These are phyloP conservation scores for Cyanoramphus novaezelandiae DNA, from an alignment of 2,113 vertebrate species.

Conservation along the genomic window DNA sequence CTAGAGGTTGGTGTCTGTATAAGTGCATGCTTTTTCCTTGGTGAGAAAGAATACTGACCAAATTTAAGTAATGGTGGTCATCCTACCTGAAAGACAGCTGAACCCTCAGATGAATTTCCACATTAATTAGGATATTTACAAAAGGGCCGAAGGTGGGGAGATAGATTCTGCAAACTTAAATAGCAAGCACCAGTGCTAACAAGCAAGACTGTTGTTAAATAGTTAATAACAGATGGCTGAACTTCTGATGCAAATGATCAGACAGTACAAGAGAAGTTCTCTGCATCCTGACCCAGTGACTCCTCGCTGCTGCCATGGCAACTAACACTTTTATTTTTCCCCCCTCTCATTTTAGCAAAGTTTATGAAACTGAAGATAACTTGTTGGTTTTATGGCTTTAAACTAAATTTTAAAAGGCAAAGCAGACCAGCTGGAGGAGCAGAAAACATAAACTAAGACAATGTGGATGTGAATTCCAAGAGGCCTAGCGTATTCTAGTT, in stretches of 20 bases:
- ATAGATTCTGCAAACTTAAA: neutral
- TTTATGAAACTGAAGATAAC: slow-evolving; percentile 27
- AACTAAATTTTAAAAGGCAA: slow-evolving; percentile 16
- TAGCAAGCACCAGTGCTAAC: neutral
- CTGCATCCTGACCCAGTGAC: slow-evolving; percentile 13
- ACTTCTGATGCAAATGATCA: slow-evolving; percentile 49
- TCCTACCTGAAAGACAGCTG: neutral
- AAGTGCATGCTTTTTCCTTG: neutral
- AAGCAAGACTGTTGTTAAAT: slow-evolving; percentile 33
- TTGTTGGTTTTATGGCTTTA: slow-evolving; percentile 24
- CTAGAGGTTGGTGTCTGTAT: neutral
- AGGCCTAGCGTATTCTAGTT: neutral
- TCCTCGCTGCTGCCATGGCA: slow-evolving; percentile 17
- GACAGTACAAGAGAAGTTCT: slow-evolving; percentile 38
- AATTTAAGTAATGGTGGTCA: neutral
- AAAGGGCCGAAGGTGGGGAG: neutral
- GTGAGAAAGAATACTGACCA: neutral
- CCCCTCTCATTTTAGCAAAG: neutral
- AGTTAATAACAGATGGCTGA: slow-evolving; percentile 61
- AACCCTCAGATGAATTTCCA: neutral
- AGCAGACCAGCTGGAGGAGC: neutral
- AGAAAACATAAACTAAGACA: slow-evolving; percentile 5
- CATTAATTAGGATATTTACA: neutral
- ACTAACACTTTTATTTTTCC: neutral
- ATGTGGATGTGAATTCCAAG: neutral